Conservation (phyloP, 2,888 invertebrate genomes). For the Latheticus oryzae region DNA sequence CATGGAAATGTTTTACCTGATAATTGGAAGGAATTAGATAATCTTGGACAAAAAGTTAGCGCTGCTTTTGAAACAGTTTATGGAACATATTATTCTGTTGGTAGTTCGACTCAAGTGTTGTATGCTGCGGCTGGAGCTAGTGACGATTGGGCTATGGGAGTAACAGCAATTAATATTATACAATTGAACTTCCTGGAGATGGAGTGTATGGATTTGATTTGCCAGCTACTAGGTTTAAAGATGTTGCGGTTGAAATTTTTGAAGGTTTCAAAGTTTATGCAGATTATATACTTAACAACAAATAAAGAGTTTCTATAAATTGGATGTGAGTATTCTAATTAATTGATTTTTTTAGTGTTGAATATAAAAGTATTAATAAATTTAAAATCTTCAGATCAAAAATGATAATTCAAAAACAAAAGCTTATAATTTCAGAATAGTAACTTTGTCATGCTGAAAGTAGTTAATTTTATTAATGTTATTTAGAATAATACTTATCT, state of each 20-base stretch:
- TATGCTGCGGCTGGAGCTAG: slow-evolving; percentile 73
- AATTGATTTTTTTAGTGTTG: too few species aligned
- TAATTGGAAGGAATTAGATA: slow-evolving; percentile 66
- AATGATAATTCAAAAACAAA: too few species aligned
- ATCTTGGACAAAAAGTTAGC: slow-evolving; percentile 64
- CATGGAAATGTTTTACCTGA: slow-evolving; percentile 69
- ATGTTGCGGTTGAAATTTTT: slow-evolving; percentile 73
- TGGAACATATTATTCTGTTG: slow-evolving; percentile 68
- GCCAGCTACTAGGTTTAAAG: slow-evolving; percentile 68
- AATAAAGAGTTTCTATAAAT: too few species aligned
- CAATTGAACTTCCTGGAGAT: slow-evolving; percentile 75
- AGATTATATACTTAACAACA: slow-evolving; percentile 59
- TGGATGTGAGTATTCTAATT: too few species aligned
- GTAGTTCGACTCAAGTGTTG: slow-evolving; percentile 64
- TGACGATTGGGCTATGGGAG: slow-evolving; percentile 74
- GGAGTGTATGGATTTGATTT: slow-evolving; percentile 70
- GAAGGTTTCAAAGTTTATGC: slow-evolving; percentile 69
- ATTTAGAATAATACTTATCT: too few species aligned
- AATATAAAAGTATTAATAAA: too few species aligned
- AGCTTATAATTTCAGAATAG: too few species aligned
- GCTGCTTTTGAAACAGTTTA: slow-evolving; percentile 57
- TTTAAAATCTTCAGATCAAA: too few species aligned
- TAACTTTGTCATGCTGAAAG: too few species aligned
- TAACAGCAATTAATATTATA: slow-evolving; percentile 70
- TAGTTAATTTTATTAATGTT: too few species aligned